A percentile compares a stretch with the other conserved stretches of the same genome.
Conservation (phyloP, 2,113 vertebrate genomes). For the Acrocephalus arundinaceus region DNA sequence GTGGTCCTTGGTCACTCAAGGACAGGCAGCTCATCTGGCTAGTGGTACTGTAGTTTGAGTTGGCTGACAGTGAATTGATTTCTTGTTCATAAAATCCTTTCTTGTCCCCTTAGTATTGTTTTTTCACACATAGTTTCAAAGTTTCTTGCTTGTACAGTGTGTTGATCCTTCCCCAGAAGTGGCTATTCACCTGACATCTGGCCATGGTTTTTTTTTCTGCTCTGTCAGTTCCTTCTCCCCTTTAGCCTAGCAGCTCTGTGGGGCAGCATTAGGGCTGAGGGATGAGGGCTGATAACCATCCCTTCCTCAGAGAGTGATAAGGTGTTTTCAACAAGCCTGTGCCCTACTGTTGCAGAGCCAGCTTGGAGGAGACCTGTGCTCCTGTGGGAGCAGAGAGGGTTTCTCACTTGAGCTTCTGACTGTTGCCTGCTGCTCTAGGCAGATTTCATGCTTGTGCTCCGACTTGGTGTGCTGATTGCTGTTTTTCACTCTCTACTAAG, state of each 20-base stretch:
- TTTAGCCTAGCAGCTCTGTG: not conserved
- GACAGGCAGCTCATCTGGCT: not conserved
- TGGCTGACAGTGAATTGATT: not conserved
- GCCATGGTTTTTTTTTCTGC: not conserved
- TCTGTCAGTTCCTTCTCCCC: not conserved
- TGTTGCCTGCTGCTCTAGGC: not conserved
- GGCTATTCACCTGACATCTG: not conserved
- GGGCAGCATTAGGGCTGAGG: not conserved
- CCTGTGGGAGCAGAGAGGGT: not conserved
- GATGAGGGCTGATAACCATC: not conserved
- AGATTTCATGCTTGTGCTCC: not conserved
- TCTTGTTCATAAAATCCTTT: not conserved
- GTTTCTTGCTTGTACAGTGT: not conserved
- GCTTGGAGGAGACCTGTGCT: not conserved
- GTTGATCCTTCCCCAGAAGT: not conserved
- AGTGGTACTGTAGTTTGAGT: not conserved
- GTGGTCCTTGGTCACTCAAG: not conserved
- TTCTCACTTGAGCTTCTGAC: not conserved
- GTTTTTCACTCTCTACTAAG: not conserved
- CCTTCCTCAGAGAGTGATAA: not conserved
- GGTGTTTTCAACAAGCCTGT: not conserved
- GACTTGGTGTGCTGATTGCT: not conserved
- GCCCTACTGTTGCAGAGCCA: not conserved
- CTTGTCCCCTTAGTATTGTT: not conserved
- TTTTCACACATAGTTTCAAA: not conserved